Base-by-base conservation (phyloP, 2,797 vertebrate genomes). In the Podargus strigoides region DNA sequence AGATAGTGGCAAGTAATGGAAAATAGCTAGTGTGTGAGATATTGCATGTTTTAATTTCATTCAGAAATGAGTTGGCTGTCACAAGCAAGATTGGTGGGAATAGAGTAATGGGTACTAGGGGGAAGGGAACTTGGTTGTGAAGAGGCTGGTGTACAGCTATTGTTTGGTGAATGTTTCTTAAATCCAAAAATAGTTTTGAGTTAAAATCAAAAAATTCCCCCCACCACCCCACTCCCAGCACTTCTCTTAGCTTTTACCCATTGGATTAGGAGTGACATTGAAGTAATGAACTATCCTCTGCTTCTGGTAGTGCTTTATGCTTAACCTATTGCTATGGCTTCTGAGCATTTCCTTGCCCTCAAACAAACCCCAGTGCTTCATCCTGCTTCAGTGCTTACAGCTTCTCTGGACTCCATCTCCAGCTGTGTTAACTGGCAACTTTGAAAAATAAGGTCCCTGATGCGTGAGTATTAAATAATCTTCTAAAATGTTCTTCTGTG, bases 401-500 rank as follows among this genome's bases (percentile, higher is more conserved):
- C 70, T 85, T 84, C 24, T 41, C n/a, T 58, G 86, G 55, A 64
- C n/a, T 75, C 53, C 12, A 1, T 47, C 59, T 90, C 36, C n/a
- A 63, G 9, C 34, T 84, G 18, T 83, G n/a, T 75, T 90, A 84
- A 46, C 41, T 47, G 46, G 10, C 19, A 26, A 4, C 30, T 69
- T 82, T 60, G 70, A 87, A 82, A 76, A 79, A 53, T 50, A 62
- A 82, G 4, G 5, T 46, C 6, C 32, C 10, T 83, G 10, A 24
- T 47, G 6, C 50, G 5, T 72, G 34, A 44, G 3, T 64, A 24
- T 70, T 42, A 77, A 78, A 32, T 74, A 49, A 60, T 19, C 6
- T 81, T 60, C 26, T 89, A 10, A 83, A 80, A n/a, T 93, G 39
- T 94, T 94, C 9, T 91, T 86, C 69, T 92, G 58, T 96, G 16